Evolutionary conservation across 2,888 invertebrate species (phyloP), one percentile per base, ranked within the genome.

Genomic region (Gymnoscelis rufifasciata): DNA sequence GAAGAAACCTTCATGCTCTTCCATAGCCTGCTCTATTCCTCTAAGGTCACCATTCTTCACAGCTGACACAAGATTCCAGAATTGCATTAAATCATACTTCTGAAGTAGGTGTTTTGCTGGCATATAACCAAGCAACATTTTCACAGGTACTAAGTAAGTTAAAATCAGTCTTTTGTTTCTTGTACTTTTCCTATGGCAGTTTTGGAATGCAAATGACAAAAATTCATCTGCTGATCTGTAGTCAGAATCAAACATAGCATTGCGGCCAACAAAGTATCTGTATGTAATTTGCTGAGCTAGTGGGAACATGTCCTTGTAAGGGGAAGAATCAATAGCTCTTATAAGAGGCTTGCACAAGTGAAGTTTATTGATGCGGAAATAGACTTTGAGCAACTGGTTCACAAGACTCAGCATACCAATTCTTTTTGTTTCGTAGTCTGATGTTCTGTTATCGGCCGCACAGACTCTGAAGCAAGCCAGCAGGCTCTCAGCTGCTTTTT

Each of bases 241-340:
- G 73, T 99, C 97, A 43, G 97, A 97, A 79, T 99, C 99, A 75
- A 99, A 99, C 97, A 99, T 98, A 1, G 97, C 96, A 76, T 99
- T 98, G 23, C 98, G 91, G 0, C 99, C 99, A 11, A 98, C 96
- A 83, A 97, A 99, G 79, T 98, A 98, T 70, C 95, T 95, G 80
- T 98, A 99, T 0, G 99, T 99, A 43, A 99, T 96, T 71, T 96
- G 94, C 72, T 99, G 98, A 7, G 97, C 94, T 48, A 98, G 80
- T 1, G 95, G 93, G 77, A 98, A 99, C 50, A 92, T 92, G 44
- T 97, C 96, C 77, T 96, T 97, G 54, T 95, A 93, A 0, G 94
- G 93, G 10, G 96, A 94, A 10, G 97, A 96, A 66, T 99, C 99
- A 54, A 99, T 98, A 0, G 99, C 98, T 58, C 99, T 91, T 58